Evolutionary conservation across 2,113 vertebrate species (phyloP).

Genomic region (Scophthalmus maximus): DNA sequence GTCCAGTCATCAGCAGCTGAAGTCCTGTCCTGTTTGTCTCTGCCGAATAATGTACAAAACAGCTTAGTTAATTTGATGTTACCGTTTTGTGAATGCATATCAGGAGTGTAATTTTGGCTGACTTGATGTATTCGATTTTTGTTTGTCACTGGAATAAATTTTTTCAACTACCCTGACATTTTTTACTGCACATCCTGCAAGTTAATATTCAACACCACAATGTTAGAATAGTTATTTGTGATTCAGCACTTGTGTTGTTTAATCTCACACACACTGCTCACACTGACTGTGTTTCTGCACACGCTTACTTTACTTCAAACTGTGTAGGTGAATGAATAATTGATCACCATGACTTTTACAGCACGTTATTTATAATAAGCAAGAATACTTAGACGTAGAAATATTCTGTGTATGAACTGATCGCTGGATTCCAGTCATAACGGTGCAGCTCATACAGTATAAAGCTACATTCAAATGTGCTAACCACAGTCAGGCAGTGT

Average conservation of each 20-base stretch:
- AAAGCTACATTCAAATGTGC: too few species aligned
- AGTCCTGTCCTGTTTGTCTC: conserved; percentile 65
- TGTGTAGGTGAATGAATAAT: not conserved
- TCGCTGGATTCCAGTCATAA: not conserved
- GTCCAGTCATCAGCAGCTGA: conserved; percentile 62
- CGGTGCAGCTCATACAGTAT: too few species aligned
- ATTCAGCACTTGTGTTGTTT: not conserved
- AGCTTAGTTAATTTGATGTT: conserved; percentile 54
- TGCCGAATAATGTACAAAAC: conserved; percentile 62
- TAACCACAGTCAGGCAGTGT: too few species aligned
- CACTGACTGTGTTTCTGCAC: not conserved
- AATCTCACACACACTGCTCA: too few species aligned
- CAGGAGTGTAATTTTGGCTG: conserved; percentile 5
- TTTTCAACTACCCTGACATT: not conserved
- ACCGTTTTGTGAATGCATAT: conserved; percentile 37
- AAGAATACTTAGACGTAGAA: too few species aligned
- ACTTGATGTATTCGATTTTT: not conserved
- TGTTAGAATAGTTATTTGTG: not conserved
- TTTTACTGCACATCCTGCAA: not conserved
- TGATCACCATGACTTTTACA: too few species aligned
- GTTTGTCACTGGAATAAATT: conserved; percentile 16
- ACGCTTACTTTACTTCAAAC: not conserved
- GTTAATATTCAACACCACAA: conserved; percentile 9
- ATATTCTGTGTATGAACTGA: conserved; percentile 1
- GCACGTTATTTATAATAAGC: too few species aligned